Conservation (phyloP, 2,888 invertebrate species). For the Drosophila eohydei region DNA sequence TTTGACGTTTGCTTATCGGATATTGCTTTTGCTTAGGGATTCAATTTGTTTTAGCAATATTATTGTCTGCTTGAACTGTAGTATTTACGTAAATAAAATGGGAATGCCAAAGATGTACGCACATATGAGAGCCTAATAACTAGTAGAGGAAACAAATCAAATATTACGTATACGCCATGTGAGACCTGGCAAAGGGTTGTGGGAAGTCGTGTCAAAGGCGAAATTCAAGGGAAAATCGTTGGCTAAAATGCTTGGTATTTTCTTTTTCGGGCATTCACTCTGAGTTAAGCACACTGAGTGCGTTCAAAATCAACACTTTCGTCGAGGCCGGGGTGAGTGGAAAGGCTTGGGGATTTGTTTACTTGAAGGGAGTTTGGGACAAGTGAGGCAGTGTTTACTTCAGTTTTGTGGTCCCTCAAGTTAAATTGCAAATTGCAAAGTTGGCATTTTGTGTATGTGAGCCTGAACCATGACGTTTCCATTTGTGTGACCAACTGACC, state of each 20-base stretch:
- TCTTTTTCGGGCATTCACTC: slow-evolving; percentile 12
- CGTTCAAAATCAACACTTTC: slow-evolving; percentile 65
- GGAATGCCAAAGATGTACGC: slow-evolving; percentile 29
- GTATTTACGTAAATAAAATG: slow-evolving; percentile 19
- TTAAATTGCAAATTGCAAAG: slow-evolving; percentile 76
- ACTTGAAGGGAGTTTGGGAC: slow-evolving; percentile 17
- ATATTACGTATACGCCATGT: slow-evolving; percentile 60
- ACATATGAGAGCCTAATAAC: slow-evolving; percentile 51
- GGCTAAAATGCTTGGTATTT: slow-evolving; percentile 28
- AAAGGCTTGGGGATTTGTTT: slow-evolving; percentile 31
- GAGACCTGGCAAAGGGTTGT: slow-evolving; percentile 23
- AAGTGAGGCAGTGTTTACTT: slow-evolving; percentile 57
- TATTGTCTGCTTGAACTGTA: neutral
- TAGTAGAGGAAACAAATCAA: slow-evolving; percentile 52
- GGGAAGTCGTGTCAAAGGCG: slow-evolving; percentile 28
- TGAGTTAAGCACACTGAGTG: slow-evolving; percentile 19
- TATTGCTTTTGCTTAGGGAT: slow-evolving; percentile 13
- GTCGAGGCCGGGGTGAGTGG: neutral
- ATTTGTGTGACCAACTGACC: slow-evolving; percentile 61
- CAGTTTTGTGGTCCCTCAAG: slow-evolving; percentile 61
- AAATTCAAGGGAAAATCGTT: slow-evolving; percentile 44
- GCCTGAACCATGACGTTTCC: slow-evolving; percentile 63
- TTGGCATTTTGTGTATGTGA: slow-evolving; percentile 60
- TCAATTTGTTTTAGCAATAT: slow-evolving; percentile 6
- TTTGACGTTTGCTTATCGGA: neutral